Evolutionary conservation across 2,888 invertebrate genomes (phyloP).

Genomic region (Agelastica alni): DNA sequence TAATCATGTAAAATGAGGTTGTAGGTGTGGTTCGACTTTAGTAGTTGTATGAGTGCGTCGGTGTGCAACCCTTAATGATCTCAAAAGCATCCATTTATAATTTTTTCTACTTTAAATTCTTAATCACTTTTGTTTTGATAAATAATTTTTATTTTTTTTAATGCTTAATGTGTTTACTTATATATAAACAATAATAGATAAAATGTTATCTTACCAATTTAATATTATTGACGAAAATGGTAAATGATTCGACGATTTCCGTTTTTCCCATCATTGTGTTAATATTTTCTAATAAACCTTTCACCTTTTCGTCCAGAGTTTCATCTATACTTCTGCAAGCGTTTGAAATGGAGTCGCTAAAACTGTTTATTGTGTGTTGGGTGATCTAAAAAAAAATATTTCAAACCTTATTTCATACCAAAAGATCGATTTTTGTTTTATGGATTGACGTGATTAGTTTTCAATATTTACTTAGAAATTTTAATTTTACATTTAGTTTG

Average conservation of each 20-base stretch:
- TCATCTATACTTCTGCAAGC: conserved; percentile 11
- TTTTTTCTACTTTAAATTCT: no score
- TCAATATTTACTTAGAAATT: no score
- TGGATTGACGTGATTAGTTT: neutral
- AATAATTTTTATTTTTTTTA: no score
- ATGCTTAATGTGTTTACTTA: no score
- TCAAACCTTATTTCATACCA: no score
- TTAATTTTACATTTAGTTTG: neutral
- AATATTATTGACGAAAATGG: neutral
- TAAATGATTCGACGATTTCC: neutral
- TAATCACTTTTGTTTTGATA: no score
- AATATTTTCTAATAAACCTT: conserved; percentile 6
- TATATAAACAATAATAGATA: no score
- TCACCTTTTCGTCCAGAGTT: conserved; percentile 14
- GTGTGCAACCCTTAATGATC: no score
- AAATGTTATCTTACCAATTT: conserved; percentile 8
- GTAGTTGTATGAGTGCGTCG: no score
- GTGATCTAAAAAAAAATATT: conserved; percentile 18
- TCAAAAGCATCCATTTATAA: no score
- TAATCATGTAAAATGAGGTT: no score
- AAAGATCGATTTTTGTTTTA: neutral
- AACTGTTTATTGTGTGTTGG: conserved; percentile 3
- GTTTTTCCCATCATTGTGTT: conserved; percentile 5
- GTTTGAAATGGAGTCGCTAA: conserved; percentile 5
- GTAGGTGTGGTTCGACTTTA: no score